Base-by-base conservation (phyloP, 2,888 invertebrate genomes). In the Cybosia mesomella region DNA sequence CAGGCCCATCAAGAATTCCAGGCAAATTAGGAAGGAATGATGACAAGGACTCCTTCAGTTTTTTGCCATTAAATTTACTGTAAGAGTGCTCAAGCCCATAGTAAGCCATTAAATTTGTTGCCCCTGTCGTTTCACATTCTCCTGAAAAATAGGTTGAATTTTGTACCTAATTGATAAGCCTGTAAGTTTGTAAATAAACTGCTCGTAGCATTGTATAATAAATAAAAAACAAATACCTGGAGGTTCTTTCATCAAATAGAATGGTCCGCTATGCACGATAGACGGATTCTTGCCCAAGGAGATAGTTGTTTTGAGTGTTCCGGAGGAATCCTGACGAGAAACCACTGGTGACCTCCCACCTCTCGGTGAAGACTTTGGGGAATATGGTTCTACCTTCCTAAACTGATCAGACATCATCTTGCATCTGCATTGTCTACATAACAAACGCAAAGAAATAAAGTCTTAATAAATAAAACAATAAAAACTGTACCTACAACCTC, bases 211-310 rank as follows among this genome's bases (percentile, higher is more conserved):
- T 34, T 58, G 36, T 34, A 32, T 49, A 18, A 5, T 1, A 34
- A n/a, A 54, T 5, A 58, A 0, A 28, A 11, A 24, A 22, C 58
- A 28, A 86, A 87, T 95, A 98, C 98, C 97, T 95, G 98, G 98
- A 87, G 98, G 98, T 95, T 98, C 98, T 96, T 98, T 98, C 97
- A 99, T 98, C 91, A 99, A 97, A 95, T 99, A 99, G 95, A 99
- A 99, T 85, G 99, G 99, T 87, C 99, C 99, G 95, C 98, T 98
- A 92, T 98, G 98, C 93, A 99, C 98, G 85, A 99, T 99, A 70
- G 99, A 98, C 69, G 99, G 99, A 91, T 98, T 99, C 94, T 99
- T 99, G 82, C 99, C 99, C 80, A 99, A 95, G 76, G 98, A 98
- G 95, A 99, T 99, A 82, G 99, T 99, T 83, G 99, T 99, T 96